phyloP scores from a whole-genome alignment of 2,113 vertebrate species.

The Lutjanus erythropterus region DNA sequence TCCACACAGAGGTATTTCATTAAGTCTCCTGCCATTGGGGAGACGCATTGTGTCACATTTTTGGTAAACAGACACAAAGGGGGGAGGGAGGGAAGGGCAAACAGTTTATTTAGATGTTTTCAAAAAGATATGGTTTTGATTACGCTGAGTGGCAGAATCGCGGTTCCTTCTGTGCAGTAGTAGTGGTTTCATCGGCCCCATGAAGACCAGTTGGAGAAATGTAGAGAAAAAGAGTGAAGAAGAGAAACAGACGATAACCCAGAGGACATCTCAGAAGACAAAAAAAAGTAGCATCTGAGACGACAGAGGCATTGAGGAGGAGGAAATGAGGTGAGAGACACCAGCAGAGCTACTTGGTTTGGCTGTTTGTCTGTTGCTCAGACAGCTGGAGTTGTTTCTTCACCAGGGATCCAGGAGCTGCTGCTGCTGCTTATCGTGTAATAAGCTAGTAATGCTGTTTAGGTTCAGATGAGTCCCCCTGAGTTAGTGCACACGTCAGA shows the following conservation, averaged over 20 bases:
- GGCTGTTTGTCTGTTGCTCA: constrained; percentile 68
- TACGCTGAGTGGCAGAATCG: constrained; percentile 56
- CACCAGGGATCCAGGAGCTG: constrained; percentile 59
- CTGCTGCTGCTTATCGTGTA: constrained; percentile 55
- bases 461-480: constrained; percentile 81
- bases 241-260: constrained; percentile 44
- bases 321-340: constrained; percentile 48
- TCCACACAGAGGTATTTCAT: constrained; percentile 78
- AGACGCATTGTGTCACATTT: constrained; percentile 71
- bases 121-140: constrained; percentile 56
- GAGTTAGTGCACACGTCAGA: constrained; percentile 82
- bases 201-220: constrained; percentile 45
- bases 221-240: constrained; percentile 21
- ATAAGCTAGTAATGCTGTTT: constrained; percentile 76
- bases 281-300: constrained; percentile 41
- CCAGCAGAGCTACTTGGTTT: constrained; percentile 71
- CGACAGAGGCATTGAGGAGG: constrained; percentile 41
- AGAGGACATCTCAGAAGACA: constrained; percentile 57
- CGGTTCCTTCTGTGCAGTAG: constrained; percentile 62
- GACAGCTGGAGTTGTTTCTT: constrained; percentile 57
- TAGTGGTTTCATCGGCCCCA: constrained; percentile 74
- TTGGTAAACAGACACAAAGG: constrained; percentile 58
- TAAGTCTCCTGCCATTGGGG: constrained; percentile 51
- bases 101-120: constrained; percentile 34
- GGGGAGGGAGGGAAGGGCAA: background rate